Base-by-base conservation (phyloP, 1,140 invertebrate genomes). In the Lethrus apterus region DNA sequence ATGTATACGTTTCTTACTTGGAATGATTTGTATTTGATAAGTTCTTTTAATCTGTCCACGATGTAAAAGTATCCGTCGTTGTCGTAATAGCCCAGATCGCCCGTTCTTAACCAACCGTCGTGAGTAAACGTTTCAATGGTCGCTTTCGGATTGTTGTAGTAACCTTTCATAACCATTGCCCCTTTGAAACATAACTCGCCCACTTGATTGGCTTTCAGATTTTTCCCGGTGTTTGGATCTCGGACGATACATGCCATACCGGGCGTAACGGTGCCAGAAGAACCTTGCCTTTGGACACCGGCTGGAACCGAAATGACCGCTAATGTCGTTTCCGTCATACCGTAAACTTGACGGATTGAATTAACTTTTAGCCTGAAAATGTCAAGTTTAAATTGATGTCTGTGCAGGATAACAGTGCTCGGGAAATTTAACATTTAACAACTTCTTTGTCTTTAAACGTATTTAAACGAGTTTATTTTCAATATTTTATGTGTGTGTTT, bases 21-120 rank as follows among this genome's bases (percentile, higher is more conserved):
- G 40, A 76, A 75, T 24, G 81, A 83, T 63, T 83, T 84, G 14
- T 83, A 82, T 69, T 94, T 94, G 47, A 94, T 93, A 7, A 94
- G 72, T 62, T 94, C 89, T 59, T 94, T 94, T 32, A 92, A 57
- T 43, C 91, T 70, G 54, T 93, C 90, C 1, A 86, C 84, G 41
- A 93, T 78, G 42, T 77, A 90, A 48, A 91, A 78, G 48, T 70
- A 78, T 10, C 73, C 72, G 0, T 84, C 76, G 1, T 86, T 71
- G 51, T 91, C 85, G 44, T 79, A 84, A 54, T 81, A 83, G 4
- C 79, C 87, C 14, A 92, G 74, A 58, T 93, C 90, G 3, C 89
- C 89, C 19, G 86, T 89, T 52, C 80, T 79, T 41, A 90, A 66
- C 86, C 87, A 94, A 4, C 80, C 81, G 50, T 85, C 79, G 0